Evolutionary conservation across 1,140 invertebrate species (phyloP), one percentile per base, ranked within the genome.

Genomic region (Brachionus calyciflorus): DNA sequence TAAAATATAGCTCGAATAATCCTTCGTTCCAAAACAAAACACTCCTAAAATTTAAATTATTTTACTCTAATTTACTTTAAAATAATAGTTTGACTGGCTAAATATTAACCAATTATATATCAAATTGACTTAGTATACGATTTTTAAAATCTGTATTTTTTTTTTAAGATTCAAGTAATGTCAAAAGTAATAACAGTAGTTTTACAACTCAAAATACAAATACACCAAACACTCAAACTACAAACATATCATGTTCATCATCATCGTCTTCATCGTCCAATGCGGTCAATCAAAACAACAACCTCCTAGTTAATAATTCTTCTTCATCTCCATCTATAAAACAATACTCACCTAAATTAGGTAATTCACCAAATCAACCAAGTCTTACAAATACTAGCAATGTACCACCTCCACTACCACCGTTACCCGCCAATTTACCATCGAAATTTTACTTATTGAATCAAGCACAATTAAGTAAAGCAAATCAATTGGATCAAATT

Each of bases 221-320:
- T 17, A 60, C 55, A 3, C 28, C 55, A 60, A 60, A 60, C 37
- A 60, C 55, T 33, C 55, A 60, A 10, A 60, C 30, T 10, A 60
- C 55, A 33, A 60, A 60, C 37, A 33, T 60, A 33, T 60, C 55
- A 0, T 60, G 55, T 60, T 60, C 55, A 5, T 60, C 55, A 10
- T 60, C 55, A 17, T 60, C 55, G 37, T 60, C 55, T 1, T 33
- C 55, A 37, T 60, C 55, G 0, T 33, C 55, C 2, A 60, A 60
- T 60, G 17, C 30, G n/a, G 37, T 37, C 12, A 37, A n/a, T 7
- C 55, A 60, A 17, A 37, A 37, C 9, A n/a, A n/a, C n/a, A n/a
- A n/a, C n/a, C n/a, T n/a, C n/a, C 9, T 37, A 9, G 33, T 37
- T 37, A 37, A 37, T 37, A 37, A 37, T 9, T 37, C 33, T 3